A percentile compares a stretch with the other conserved stretches of the same genome.
Conservation (phyloP, 2,888 invertebrate species). For the Amaurobius ferox region DNA sequence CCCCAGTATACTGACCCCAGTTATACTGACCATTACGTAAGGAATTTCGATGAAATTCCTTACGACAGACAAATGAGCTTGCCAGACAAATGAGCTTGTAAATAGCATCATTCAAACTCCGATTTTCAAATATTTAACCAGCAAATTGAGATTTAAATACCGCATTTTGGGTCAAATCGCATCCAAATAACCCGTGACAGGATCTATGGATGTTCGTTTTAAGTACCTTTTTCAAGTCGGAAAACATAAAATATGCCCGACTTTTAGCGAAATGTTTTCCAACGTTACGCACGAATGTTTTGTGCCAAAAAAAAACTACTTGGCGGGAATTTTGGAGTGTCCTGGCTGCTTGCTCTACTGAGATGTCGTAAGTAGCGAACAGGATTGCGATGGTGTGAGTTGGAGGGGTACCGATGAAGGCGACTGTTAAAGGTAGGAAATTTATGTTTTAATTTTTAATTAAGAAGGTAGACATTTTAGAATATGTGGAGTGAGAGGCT, state of each 20-base stretch:
- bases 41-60: too few relatives aligned
- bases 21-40: too few relatives aligned
- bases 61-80: too few relatives aligned
- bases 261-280: not conserved
- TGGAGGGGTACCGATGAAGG: not conserved
- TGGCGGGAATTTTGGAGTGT: too few relatives aligned
- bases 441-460: not conserved
- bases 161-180: not conserved
- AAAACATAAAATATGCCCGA: not conserved
- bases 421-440: not conserved
- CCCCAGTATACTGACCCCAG: too few relatives aligned
- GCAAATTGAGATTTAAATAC: not conserved
- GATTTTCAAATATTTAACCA: not conserved
- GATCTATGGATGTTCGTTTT: not conserved
- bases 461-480: too few relatives aligned
- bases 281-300: slow-evolving; percentile 7
- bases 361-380: not conserved
- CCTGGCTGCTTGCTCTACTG: too few relatives aligned
- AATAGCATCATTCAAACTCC: too few relatives aligned
- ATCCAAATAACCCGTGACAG: not conserved
- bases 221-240: not conserved
- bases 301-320: not conserved
- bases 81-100: too few relatives aligned
- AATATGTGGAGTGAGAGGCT: too few relatives aligned
- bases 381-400: not conserved